phyloP scores from a whole-genome alignment of 2,797 vertebrate species.

The Microtus agrestis region DNA sequence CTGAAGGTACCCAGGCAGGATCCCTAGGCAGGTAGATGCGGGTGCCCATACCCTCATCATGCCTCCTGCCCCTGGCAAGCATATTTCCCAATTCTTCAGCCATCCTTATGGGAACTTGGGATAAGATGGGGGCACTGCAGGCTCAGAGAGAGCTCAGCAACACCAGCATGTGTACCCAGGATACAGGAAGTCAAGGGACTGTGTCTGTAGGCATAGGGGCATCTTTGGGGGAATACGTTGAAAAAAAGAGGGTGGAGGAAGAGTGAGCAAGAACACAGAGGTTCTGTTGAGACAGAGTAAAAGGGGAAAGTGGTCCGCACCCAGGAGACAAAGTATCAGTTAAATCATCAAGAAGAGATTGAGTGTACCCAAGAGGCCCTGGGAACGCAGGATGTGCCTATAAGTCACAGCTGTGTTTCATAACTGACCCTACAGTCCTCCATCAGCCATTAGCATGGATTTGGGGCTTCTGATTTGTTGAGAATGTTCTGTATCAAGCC shows the following conservation, averaged over 20 bases:
- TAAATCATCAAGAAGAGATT: not conserved
- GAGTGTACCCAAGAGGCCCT: accelerated
- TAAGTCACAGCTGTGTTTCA: constrained; percentile 2
- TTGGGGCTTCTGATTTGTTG: not conserved
- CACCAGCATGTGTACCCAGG: not conserved
- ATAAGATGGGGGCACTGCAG: not conserved
- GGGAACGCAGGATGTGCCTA: not conserved
- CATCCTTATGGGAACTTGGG: not conserved
- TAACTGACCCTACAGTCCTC: not conserved
- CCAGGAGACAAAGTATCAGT: not conserved
- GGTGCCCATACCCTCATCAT: not conserved
- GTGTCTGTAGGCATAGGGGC: not conserved
- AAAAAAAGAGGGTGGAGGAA: not conserved
- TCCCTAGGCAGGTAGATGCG: not conserved
- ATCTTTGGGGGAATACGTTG: not conserved
- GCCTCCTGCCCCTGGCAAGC: not conserved
- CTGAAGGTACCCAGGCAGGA: not conserved
- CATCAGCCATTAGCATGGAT: not conserved
- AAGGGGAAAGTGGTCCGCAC: not conserved
- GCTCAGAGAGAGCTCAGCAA: not conserved
- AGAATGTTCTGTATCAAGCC: not conserved
- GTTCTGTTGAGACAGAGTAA: not conserved
- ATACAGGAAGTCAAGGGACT: not conserved
- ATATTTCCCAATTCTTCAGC: not conserved
- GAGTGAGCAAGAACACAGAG: not conserved